Base-by-base conservation (phyloP, 2,888 invertebrate genomes). In the Ferrisia virgata region DNA sequence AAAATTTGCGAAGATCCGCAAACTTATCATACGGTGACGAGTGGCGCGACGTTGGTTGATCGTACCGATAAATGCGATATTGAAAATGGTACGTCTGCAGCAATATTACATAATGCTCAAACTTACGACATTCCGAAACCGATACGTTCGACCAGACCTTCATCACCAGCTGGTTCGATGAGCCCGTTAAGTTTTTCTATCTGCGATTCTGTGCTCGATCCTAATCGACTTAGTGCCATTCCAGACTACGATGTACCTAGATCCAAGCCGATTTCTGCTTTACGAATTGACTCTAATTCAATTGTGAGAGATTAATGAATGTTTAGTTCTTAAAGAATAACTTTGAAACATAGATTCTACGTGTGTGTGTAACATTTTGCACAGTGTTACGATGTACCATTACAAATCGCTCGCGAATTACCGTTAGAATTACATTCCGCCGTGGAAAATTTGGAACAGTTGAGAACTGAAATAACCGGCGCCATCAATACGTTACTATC, bases 371-470 rank as follows among this genome's bases (percentile, higher is more conserved):
- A n/a, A 11, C 6, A 1, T 53, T 85, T 84, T 72, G 15, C 90
- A n/a, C n/a, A 91, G 86, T 89, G 91, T 85, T 93, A 93, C 88
- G 93, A 93, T 87, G 91, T 92, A 80, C 92, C 93, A 2, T 89
- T 91, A 13, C 64, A 15, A 28, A 13, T 28, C 15, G 88, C 88
- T 36, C 87, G 87, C 78, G 72, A 93, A 87, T 89, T 95, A 85
- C 94, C 94, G 0, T 88, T 95, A 86, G 94, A 94, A 87, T 89
- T 94, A 86, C 92, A 92, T 87, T 93, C 94, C 39, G 95, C 95
- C 0, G 89, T 95, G 86, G 94, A 95, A 87, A 92, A 92, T 83
- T 89, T 95, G 86, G 93, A 93, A 86, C 93, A 93, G 87, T 89
- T 94, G 86, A 94, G 95, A 88, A 91, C 91, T 85, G 96, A 97